phyloP scores from a whole-genome alignment of 1,140 invertebrate genomes.

The Aphelinus certus region DNA sequence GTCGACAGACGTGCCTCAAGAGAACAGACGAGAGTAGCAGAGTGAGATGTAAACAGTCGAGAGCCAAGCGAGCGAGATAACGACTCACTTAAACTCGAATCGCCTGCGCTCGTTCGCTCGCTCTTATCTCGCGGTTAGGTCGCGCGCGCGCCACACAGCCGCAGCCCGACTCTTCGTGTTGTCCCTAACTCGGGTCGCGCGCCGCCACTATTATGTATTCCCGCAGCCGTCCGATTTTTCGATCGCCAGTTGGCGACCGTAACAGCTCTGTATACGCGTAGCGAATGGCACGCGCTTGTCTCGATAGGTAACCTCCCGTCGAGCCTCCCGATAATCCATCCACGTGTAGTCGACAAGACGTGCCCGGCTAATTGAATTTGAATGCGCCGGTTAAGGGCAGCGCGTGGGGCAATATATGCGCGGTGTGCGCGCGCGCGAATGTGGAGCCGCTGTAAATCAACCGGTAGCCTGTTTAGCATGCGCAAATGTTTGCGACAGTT shows the following conservation, averaged over 20 bases:
- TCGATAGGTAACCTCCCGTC: no score
- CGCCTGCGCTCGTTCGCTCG: not conserved
- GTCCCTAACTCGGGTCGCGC: no score
- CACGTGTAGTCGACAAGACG: no score
- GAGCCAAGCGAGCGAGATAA: conserved; percentile 1
- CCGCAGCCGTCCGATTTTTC: no score
- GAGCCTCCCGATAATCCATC: no score
- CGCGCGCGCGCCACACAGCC: conserved; percentile 4
- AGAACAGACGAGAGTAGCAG: not conserved
- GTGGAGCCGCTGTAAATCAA: conserved; percentile 55
- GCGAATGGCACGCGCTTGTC: no score
- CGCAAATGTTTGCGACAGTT: conserved; percentile 55
- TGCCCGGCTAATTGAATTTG: no score
- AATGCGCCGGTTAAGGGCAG: no score
- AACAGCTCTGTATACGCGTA: no score
- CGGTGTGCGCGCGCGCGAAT: conserved; percentile 32
- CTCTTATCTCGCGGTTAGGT: conserved; percentile 21
- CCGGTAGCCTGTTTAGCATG: conserved; percentile 55
- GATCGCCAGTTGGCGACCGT: no score
- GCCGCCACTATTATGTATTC: no score
- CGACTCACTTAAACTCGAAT: conserved; percentile 25
- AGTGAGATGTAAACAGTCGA: conserved; percentile 26
- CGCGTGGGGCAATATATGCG: no score
- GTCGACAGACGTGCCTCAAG: not conserved
- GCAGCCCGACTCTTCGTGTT: not conserved